Conservation (phyloP, 2,113 vertebrate species). For the Crotalus tigris region DNA sequence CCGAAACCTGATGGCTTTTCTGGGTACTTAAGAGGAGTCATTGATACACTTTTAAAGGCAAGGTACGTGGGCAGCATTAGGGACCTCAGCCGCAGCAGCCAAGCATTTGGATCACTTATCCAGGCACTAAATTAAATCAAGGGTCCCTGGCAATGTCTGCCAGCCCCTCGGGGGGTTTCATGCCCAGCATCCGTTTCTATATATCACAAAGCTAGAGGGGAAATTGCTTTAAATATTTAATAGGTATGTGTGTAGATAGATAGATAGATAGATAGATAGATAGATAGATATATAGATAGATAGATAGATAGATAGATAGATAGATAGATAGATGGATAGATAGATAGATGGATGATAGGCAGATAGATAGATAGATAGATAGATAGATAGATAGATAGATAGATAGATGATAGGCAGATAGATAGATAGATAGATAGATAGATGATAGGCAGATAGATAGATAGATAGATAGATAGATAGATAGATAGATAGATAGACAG, state of each 20-base stretch:
- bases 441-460: no score
- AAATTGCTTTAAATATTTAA: constrained; percentile 32
- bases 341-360: no score
- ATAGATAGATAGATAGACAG: no score
- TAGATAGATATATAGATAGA: no score
- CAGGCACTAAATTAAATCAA: constrained; percentile 65
- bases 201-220: constrained; percentile 26
- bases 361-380: no score
- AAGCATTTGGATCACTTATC: constrained; percentile 63
- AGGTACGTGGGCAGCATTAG: constrained; percentile 59
- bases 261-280: no score
- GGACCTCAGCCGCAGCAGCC: constrained; percentile 44
- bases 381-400: no score
- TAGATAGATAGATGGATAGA: no score
- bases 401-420: no score
- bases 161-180: constrained; percentile 48
- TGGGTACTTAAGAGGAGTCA: constrained; percentile 56
- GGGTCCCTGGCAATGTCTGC: constrained; percentile 60
- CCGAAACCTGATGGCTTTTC: constrained; percentile 61
- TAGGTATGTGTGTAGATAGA: background rate
- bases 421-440: no score
- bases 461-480: no score
- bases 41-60: constrained; percentile 64
- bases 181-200: constrained; percentile 45
- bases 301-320: no score